Base-by-base conservation (phyloP, 2,888 invertebrate species). In the Eupithecia insigniata region DNA sequence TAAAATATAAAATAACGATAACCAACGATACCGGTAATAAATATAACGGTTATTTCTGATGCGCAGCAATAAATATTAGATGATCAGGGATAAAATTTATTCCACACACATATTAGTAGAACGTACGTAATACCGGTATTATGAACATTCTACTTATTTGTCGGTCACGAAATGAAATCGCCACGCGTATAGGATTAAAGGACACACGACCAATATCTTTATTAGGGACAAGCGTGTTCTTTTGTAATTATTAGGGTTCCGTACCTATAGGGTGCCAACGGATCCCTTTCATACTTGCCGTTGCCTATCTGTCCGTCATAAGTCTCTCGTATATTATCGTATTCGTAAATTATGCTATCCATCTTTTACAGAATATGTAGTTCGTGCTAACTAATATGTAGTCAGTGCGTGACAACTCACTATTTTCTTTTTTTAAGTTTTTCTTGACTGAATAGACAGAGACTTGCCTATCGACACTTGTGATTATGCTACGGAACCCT, bases 21-120 rank as follows among this genome's bases (percentile, higher is more conserved):
- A 62, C 8, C 22, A 51, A 51, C 46, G 46, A 51, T 51, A 51
- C 34, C 8, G 12, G 28, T n/a, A n/a, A 32, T 62, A 62, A 87
- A 90, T 89, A 91, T 87, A 86, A 85, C 87, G 88, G 85, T 87
- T 89, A 90, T 89, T 87, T 87, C 84, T 88, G 89, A 90, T 89
- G 86, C 83, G 86, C 85, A 87, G 86, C 85, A 87, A 90, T 93
- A 91, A 91, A 93, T 93, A 92, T 90, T 90, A 89, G 87, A 93
- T 92, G 90, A 87, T 88, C 85, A 71, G 83, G 85, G 87, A 88
- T 89, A 90, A 88, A 32, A 90, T 91, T 90, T 90, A 87, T 85
- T 85, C 87, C 84, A 22, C 79, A 84, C 78, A 81, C 82, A 78
- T 79, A 60, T 4, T 60, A 58, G 16, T 58, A 60, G 28, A 30